Base-by-base conservation (phyloP, 1,140 invertebrate species). In the Aphaenogaster ashmeadi region DNA sequence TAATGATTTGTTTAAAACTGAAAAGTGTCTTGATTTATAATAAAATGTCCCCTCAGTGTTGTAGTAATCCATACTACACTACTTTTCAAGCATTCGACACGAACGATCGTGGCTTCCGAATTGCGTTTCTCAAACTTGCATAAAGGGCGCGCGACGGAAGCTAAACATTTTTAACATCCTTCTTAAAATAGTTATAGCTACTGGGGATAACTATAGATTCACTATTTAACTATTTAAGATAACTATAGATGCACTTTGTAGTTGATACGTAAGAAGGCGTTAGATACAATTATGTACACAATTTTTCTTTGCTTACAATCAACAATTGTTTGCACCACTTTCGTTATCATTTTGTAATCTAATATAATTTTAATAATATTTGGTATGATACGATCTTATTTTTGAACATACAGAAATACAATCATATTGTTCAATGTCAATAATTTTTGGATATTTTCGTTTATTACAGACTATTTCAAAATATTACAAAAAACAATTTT, bases 281-380 rank as follows among this genome's bases (percentile, higher is more conserved):
- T 27, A 27, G n/a, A 47, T 21, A 41, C 3, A 71, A 13, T 50
- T 71, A 47, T 0, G 27, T 27, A 27, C 27, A n/a, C 15, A 44
- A 71, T 11, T 71, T 18, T 71, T 71, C 21, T 69, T 69, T 1
- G 2, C 27, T 71, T 50, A 13, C 6, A 50, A 50, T 71, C 33
- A 15, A 33, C 18, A 41, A 11, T 66, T 38, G 62, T 64, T 18
- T 64, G 38, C 36, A 41, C 13, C 11, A 62, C 3, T 62, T 33
- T 15, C 5, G 5, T 33, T 66, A 66, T 50, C 3, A 5, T 33
- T 71, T 71, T 7, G 15, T 69, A 5, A 50, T 47, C 5, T 47
- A 33, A 69, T 69, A 27, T 27, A 27, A 27, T 27, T 27, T 69
- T 69, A 69, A 47, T 69, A 1, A 67, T 21, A 47, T 64, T 62